Evolutionary conservation across 2,888 invertebrate species (phyloP).

Genomic region (Hypolimnas misippus): DNA sequence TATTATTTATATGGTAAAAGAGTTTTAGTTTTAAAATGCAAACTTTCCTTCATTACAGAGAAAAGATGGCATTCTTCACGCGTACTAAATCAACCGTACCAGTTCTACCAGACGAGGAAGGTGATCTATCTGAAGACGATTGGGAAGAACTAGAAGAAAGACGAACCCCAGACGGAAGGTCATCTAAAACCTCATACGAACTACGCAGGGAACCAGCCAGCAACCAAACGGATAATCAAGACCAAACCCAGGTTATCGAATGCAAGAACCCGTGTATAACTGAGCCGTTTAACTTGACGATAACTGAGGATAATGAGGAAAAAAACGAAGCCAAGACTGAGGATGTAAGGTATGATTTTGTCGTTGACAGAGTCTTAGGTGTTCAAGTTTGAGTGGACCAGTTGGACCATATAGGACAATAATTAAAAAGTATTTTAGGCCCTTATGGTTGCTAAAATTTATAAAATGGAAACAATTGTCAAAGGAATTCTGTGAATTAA

Average conservation of each 20-base stretch:
- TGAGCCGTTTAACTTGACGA: constrained; percentile 50
- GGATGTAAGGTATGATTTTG: constrained; percentile 89
- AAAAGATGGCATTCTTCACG: constrained; percentile 98
- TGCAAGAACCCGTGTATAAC: constrained; percentile 61
- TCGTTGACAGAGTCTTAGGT: constrained; percentile 92
- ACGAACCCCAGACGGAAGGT: constrained; percentile 75
- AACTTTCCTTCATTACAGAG: constrained; percentile 86
- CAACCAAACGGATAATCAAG: constrained; percentile 16
- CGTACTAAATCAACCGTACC: constrained; percentile 91
- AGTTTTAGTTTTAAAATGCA: no score
- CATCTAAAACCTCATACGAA: constrained; percentile 77
- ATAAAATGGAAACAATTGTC: no score
- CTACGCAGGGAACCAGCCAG: constrained; percentile 53
- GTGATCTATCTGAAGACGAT: constrained; percentile 74
- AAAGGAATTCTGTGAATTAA: no score
- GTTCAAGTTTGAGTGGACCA: constrained; percentile 88
- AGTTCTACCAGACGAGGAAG: constrained; percentile 88
- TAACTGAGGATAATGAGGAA: constrained; percentile 61
- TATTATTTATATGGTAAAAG: no score
- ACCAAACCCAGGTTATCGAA: constrained; percentile 57
- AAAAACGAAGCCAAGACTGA: constrained; percentile 64
- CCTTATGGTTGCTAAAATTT: no score
- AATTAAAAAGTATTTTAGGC: no score
- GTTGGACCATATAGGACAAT: not conserved
- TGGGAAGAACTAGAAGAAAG: constrained; percentile 77